Conservation (phyloP, 1,140 invertebrate species). For the Conus betulinus region DNA sequence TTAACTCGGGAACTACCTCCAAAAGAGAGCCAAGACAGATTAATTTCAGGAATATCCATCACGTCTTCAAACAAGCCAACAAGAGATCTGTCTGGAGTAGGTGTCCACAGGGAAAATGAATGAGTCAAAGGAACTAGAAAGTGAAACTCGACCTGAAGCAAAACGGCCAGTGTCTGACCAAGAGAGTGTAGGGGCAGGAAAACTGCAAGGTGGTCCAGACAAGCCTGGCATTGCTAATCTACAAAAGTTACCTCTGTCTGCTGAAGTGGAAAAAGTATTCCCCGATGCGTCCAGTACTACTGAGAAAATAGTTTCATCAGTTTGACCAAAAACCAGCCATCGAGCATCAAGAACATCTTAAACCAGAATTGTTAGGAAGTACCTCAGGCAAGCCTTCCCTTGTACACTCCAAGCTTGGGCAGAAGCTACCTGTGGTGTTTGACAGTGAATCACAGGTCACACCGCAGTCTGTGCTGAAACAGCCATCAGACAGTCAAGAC, state of each 20-base stretch:
- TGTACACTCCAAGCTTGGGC: background rate
- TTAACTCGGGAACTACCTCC: background rate
- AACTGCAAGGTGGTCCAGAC: no score
- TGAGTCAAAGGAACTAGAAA: background rate
- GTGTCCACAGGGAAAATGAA: background rate
- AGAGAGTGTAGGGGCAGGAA: background rate
- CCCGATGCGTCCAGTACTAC: background rate
- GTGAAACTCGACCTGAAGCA: background rate
- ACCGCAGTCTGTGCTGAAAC: background rate
- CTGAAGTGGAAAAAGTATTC: background rate
- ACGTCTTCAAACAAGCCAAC: background rate
- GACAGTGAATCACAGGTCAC: background rate
- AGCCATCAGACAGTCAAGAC: background rate
- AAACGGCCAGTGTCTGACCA: background rate
- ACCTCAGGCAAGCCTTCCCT: background rate
- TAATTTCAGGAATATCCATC: background rate
- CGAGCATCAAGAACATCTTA: background rate
- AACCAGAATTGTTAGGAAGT: background rate
- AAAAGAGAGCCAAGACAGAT: background rate
- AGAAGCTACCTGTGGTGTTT: background rate
- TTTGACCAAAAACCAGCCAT: background rate
- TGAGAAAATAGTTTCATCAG: background rate
- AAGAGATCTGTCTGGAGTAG: background rate
- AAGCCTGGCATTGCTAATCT: no score
- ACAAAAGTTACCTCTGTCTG: background rate